Evolutionary conservation across 2,797 vertebrate genomes (phyloP), one percentile per base, ranked within the genome.

Genomic region (Cossypha heuglini): DNA sequence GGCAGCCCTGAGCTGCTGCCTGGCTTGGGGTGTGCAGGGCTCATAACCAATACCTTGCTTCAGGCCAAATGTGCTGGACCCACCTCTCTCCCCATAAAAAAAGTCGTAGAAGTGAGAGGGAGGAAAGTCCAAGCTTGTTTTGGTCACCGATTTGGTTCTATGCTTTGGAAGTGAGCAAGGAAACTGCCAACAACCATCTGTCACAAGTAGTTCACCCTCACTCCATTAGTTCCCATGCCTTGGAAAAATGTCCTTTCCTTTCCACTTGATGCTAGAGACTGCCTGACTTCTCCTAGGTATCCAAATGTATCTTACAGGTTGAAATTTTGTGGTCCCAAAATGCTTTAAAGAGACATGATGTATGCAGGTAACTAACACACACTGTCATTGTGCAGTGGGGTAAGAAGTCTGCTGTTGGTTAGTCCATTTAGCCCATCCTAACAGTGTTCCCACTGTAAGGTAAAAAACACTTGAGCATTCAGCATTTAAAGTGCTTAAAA

Each of bases 81-180:
- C 28, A 71, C 26, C 20, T 71, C 20, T 16, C 33, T 76, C 13
- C 22, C 11, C 10, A 59, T 17, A 35, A 21, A 40, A 78, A 77
- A 91, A 81, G 62, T 51, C 52, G 86, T 4, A 66, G 17, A 93
- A 85, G 31, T 10, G 33, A 75, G 46, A 73, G 35, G 40, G 48
- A 82, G 84, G n/a, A 75, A 86, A 77, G 49, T 42, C 46, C 57
- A 74, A 82, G 42, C 15, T 68, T 35, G 13, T 52, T 93, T 80
- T 49, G 64, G 54, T 54, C 84, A 72, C 28, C 21, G 35, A 12
- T 43, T 77, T 40, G 20, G 38, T 72, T 62, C 57, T 54, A 25
- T 20, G 72, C 59, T 84, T 91, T 74, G 22, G 59, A 82, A 86
- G 59, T 1, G 5, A 80, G n/a, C 48, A 68, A 83, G 42, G 29